Conservation (phyloP, 2,888 invertebrate genomes). For the Tenthredo scrophulariae region DNA sequence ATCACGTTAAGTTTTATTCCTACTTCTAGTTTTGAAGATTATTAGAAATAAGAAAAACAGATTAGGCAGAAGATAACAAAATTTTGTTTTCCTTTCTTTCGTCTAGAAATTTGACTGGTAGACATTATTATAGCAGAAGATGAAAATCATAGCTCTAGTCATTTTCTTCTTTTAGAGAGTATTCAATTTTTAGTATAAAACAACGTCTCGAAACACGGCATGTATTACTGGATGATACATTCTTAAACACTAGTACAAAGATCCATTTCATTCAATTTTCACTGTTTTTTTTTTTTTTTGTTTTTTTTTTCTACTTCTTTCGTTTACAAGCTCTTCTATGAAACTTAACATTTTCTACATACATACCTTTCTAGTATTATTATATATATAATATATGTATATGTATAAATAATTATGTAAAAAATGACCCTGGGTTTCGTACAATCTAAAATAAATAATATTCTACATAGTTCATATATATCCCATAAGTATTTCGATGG, state of each 20-base stretch:
- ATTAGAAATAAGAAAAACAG: background rate
- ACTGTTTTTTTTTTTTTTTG: background rate
- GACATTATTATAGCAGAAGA: background rate
- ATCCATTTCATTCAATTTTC: background rate
- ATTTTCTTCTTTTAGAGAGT: background rate
- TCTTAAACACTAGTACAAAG: slow-evolving; percentile 11
- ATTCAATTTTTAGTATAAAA: background rate
- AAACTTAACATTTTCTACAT: slow-evolving; percentile 38
- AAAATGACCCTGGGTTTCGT: slow-evolving; percentile 49
- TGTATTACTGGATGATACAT: background rate
- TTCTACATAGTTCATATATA: background rate
- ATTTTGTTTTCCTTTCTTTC: background rate
- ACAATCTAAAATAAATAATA: slow-evolving; percentile 51
- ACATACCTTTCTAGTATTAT: slow-evolving; percentile 55
- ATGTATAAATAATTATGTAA: slow-evolving; percentile 55
- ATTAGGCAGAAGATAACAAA: background rate
- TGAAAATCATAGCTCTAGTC: background rate
- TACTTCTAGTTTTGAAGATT: background rate
- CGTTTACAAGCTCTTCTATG: slow-evolving; percentile 33
- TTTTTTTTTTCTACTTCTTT: background rate
- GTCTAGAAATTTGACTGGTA: background rate
- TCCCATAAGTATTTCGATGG: background rate
- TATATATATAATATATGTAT: slow-evolving; percentile 46
- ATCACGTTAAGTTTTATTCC: slow-evolving; percentile 25
- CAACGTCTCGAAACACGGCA: background rate